Conservation (phyloP, 2,888 invertebrate species). For the Julus scandinavius region DNA sequence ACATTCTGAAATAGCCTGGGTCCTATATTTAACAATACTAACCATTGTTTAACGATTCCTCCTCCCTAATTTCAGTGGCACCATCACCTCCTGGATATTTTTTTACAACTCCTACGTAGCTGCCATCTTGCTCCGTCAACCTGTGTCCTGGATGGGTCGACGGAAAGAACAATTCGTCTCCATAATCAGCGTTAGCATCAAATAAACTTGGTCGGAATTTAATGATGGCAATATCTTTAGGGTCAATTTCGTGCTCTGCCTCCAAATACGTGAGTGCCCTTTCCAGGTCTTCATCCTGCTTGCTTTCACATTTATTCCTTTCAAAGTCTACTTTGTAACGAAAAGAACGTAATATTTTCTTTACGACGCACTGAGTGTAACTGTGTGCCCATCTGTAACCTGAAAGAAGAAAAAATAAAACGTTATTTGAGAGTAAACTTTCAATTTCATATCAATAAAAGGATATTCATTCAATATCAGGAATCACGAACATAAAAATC, state of each 20-base stretch:
- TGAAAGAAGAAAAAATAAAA: constrained; percentile 25
- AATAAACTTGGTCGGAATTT: constrained; percentile 78
- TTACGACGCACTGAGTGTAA: constrained; percentile 86
- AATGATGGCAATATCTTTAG: constrained; percentile 77
- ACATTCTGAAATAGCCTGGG: too few relatives aligned
- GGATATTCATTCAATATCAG: neutral
- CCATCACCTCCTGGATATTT: neutral
- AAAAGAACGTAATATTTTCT: constrained; percentile 77
- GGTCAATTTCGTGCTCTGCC: constrained; percentile 73
- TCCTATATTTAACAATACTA: neutral
- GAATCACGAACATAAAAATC: too few relatives aligned
- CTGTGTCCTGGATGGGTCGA: constrained; percentile 8
- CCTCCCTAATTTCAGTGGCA: neutral
- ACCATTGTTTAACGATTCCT: neutral
- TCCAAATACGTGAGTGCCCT: constrained; percentile 70
- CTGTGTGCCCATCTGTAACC: constrained; percentile 85
- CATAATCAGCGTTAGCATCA: constrained; percentile 75
- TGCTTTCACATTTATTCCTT: constrained; percentile 67
- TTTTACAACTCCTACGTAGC: constrained; percentile 55
- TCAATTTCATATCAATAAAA: neutral
- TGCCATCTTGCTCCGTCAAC: constrained; percentile 50
- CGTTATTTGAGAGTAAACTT: neutral
- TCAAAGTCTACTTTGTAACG: constrained; percentile 69
- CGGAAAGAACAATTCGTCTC: constrained; percentile 84
- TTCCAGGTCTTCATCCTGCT: constrained; percentile 70